A percentile compares a stretch with the other conserved stretches of the same genome.
Evolutionary conservation across 2,797 vertebrate species (phyloP).

Genomic region (Furcifer pardalis): DNA sequence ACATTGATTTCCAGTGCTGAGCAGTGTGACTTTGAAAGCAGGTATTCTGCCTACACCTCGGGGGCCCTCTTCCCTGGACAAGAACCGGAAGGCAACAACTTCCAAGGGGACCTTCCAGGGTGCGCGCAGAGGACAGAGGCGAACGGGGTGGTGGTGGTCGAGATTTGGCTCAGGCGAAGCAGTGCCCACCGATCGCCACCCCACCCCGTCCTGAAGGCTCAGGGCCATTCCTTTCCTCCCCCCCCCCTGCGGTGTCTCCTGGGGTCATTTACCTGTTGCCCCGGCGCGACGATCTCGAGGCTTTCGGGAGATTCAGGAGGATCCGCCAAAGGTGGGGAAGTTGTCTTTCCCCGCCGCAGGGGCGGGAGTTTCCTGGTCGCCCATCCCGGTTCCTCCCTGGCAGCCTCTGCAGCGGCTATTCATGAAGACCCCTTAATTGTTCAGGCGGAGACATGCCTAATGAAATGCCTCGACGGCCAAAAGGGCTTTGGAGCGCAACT

Average conservation of each 20-base stretch:
- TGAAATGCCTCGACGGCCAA: slow-evolving; percentile 75
- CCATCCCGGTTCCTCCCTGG: slow-evolving; percentile 41
- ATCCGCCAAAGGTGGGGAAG: slow-evolving; percentile 33
- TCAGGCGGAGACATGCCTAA: slow-evolving; percentile 69
- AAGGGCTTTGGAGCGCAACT: slow-evolving; percentile 74
- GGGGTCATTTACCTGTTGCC: slow-evolving; percentile 70
- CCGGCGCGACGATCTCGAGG: slow-evolving; percentile 21
- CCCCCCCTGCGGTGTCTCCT: neutral
- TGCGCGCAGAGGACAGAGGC: too few relatives aligned
- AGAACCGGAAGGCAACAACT: neutral
- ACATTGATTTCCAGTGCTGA: neutral
- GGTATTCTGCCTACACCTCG: too few relatives aligned
- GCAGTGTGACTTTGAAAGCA: neutral
- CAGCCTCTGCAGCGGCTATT: slow-evolving; percentile 53
- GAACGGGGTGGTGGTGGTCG: neutral
- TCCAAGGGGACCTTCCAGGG: neutral
- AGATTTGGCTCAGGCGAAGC: neutral
- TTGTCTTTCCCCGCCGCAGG: slow-evolving; percentile 44
- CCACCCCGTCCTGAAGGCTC: accelerated
- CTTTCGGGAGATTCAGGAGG: slow-evolving; percentile 49
- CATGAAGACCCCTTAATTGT: slow-evolving; percentile 69
- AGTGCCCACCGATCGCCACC: neutral
- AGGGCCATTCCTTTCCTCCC: neutral
- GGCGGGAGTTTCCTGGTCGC: slow-evolving; percentile 38
- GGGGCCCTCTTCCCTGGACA: neutral